Conservation (phyloP, 2,888 invertebrate species). For the Cynaeus angustus region DNA sequence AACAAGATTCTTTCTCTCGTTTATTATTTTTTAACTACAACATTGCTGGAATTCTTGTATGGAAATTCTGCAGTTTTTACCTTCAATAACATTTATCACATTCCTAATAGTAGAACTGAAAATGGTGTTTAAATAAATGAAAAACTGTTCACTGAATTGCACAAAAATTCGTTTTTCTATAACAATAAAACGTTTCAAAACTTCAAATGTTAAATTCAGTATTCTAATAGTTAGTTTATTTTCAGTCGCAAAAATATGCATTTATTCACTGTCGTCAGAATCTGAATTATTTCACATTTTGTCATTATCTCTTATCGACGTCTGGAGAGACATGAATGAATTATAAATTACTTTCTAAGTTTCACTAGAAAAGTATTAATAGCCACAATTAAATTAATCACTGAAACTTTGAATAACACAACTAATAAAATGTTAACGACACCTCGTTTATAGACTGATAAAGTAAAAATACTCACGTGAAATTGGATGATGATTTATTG, state of each 20-base stretch:
- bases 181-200: neutral
- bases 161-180: neutral
- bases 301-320: no score
- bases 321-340: neutral
- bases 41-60: neutral
- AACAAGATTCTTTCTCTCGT: neutral
- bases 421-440: slow-evolving; percentile 5
- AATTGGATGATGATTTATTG: neutral
- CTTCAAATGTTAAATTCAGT: neutral
- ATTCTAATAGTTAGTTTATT: neutral
- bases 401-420: neutral
- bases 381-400: slow-evolving; percentile 6
- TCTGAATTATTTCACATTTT: no score
- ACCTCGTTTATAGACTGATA: slow-evolving; percentile 6
- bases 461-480: slow-evolving; percentile 1
- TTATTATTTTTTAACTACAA: neutral
- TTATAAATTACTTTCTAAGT: slow-evolving; percentile 1
- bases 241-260: neutral
- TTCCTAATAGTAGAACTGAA: neutral
- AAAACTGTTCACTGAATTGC: neutral
- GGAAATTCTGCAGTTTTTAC: neutral
- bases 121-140: slow-evolving; percentile 8
- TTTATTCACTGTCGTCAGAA: neutral
- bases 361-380: neutral
- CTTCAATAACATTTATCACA: neutral